These are phyloP conservation scores for Sebastolobus alascanus DNA, from an alignment of 2,797 vertebrate genomes.

Conservation along the genomic window DNA sequence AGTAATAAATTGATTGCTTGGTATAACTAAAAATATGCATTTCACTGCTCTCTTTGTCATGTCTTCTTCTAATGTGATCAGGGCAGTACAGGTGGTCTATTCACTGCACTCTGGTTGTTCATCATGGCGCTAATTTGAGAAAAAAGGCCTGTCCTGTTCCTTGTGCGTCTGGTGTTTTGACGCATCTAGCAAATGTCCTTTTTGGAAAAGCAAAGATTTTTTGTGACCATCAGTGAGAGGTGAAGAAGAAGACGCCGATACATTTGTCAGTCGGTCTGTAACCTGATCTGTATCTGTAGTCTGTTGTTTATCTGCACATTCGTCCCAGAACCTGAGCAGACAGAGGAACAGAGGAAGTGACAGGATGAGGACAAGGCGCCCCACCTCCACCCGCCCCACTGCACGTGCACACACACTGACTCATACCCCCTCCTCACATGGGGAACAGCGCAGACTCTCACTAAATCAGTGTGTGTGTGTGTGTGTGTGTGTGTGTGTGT, in stretches of 20 bases:
- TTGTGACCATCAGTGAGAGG: neutral
- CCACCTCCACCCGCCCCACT: slow-evolving; percentile 51
- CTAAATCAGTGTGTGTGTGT: slow-evolving; percentile 42
- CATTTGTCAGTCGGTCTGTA: slow-evolving; percentile 13
- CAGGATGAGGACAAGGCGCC: slow-evolving; percentile 75
- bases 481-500: slow-evolving; percentile 36
- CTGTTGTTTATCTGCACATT: slow-evolving; percentile 55
- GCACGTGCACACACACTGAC: slow-evolving; percentile 67
- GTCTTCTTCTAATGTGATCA: neutral
- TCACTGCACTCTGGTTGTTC: neutral
- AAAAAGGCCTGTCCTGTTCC: neutral
- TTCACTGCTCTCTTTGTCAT: neutral
- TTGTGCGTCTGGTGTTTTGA: neutral
- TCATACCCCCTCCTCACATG: slow-evolving; percentile 61
- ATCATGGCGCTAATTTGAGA: neutral
- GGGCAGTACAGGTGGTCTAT: neutral
- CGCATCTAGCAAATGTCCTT: neutral
- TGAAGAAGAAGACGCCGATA: slow-evolving; percentile 16
- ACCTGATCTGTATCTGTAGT: slow-evolving; percentile 33
- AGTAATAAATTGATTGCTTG: neutral
- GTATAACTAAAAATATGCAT: neutral
- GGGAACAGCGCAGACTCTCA: slow-evolving; percentile 45
- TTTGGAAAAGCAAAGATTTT: neutral
- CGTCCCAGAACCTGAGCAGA: slow-evolving; percentile 61
- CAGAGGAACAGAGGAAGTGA: slow-evolving; percentile 77